phyloP scores from a whole-genome alignment of 2,113 vertebrate genomes.

The Semicossyphus pulcher region DNA sequence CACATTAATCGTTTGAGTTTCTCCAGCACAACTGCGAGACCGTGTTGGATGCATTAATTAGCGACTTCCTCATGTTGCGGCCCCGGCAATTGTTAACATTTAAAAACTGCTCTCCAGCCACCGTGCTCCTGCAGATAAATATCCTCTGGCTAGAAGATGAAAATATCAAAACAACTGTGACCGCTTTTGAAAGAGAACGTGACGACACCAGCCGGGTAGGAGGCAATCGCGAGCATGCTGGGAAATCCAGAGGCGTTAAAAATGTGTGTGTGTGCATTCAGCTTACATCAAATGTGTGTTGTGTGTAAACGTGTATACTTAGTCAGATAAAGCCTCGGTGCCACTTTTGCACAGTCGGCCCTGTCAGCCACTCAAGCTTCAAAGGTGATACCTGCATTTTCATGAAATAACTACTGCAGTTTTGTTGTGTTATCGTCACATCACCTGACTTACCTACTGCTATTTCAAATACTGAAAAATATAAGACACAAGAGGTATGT shows the following conservation, averaged over 20 bases:
- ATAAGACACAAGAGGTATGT: neutral
- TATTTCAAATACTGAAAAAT: neutral
- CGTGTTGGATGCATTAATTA: constrained; percentile 78
- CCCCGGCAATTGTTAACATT: constrained; percentile 69
- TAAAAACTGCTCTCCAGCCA: constrained; percentile 64
- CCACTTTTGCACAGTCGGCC: constrained; percentile 34
- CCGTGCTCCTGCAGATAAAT: constrained; percentile 77
- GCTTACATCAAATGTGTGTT: neutral
- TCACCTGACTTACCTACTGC: neutral
- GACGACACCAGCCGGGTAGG: constrained; percentile 59
- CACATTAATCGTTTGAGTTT: constrained; percentile 78
- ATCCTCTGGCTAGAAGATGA: constrained; percentile 78
- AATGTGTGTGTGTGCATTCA: constrained; percentile 30
- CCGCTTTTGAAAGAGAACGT: constrained; percentile 63
- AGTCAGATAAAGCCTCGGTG: constrained; percentile 4
- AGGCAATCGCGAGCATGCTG: constrained; percentile 68
- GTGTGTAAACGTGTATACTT: constrained; percentile 5
- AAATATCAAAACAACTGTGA: constrained; percentile 82
- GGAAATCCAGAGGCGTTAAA: constrained; percentile 65
- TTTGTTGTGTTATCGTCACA: neutral
- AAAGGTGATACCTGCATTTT: constrained; percentile 17
- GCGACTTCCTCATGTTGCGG: constrained; percentile 63
- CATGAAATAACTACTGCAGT: neutral
- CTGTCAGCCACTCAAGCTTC: constrained; percentile 21
- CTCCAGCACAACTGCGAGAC: constrained; percentile 56